These are phyloP conservation scores for Cephus pulcher DNA, from an alignment of 2,888 invertebrate species.

Conservation along the genomic window DNA sequence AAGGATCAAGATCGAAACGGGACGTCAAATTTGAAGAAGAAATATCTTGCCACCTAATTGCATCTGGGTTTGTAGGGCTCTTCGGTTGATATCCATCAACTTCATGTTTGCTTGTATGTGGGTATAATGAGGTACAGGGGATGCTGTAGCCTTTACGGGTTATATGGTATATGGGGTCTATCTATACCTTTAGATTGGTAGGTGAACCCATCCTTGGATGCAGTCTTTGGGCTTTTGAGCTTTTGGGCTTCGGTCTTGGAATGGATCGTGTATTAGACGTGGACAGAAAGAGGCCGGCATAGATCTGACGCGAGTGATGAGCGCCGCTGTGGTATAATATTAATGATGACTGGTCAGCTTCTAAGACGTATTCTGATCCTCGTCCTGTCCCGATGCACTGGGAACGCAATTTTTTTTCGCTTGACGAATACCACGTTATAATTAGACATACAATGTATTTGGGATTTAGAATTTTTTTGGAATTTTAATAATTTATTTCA, in stretches of 20 bases:
- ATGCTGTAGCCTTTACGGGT: conserved; percentile 17
- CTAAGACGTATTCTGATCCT: conserved; percentile 7
- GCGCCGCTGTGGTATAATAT: conserved; percentile 55
- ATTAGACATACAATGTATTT: background rate
- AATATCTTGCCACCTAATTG: background rate
- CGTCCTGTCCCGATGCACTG: conserved; percentile 18
- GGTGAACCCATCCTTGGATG: conserved; percentile 9
- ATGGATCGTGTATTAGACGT: conserved; percentile 41
- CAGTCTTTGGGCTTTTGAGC: conserved; percentile 34
- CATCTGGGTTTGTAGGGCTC: conserved; percentile 17
- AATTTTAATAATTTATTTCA: background rate
- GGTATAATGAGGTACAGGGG: conserved; percentile 37
- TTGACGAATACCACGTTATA: background rate
- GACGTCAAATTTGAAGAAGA: conserved; percentile 1
- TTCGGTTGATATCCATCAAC: conserved; percentile 43
- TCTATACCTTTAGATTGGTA: conserved; percentile 25
- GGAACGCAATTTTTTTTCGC: conserved; percentile 8
- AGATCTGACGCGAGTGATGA: conserved; percentile 60
- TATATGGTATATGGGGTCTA: conserved; percentile 17
- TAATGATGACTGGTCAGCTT: conserved; percentile 55
- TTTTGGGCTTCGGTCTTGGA: conserved; percentile 37
- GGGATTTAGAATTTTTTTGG: background rate
- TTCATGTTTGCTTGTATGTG: conserved; percentile 35
- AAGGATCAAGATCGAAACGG: background rate
- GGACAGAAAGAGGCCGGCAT: conserved; percentile 58